Conservation (phyloP, 2,797 vertebrate species). For the Molossus molossus region DNA sequence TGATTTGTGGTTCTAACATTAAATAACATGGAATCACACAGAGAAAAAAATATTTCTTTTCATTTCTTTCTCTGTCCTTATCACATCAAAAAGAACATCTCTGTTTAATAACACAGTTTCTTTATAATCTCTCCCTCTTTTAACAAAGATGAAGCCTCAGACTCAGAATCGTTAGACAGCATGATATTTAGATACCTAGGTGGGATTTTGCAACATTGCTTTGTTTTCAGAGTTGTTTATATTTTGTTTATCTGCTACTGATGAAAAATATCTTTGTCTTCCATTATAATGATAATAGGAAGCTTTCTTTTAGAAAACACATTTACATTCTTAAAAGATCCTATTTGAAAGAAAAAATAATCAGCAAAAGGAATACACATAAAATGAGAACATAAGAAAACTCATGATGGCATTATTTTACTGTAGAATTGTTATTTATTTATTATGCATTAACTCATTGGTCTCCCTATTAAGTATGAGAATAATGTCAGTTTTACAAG, state of each 20-base stretch:
- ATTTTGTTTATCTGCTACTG: not conserved
- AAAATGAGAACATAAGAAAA: not conserved
- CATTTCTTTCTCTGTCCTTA: not conserved
- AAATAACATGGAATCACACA: not conserved
- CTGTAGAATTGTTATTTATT: constrained; percentile 43
- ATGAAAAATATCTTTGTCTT: not conserved
- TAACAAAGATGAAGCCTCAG: not conserved
- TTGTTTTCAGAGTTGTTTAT: not conserved
- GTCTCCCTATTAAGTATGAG: not conserved
- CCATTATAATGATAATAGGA: not conserved
- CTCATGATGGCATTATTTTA: not conserved
- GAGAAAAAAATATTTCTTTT: not conserved
- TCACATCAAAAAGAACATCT: not conserved
- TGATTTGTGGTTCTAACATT: not conserved
- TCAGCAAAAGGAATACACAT: not conserved
- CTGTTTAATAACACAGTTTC: not conserved
- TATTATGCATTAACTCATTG: not conserved
- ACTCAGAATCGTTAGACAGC: not conserved
- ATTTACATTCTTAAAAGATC: not conserved
- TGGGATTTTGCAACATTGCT: not conserved
- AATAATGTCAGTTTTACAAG: not conserved
- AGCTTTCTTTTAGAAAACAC: not conserved
- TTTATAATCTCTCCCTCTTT: constrained; percentile 7
- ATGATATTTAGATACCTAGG: not conserved
- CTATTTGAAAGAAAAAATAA: not conserved